phyloP scores from a whole-genome alignment of 2,888 invertebrate species.

The Scaeva pyrastri region DNA sequence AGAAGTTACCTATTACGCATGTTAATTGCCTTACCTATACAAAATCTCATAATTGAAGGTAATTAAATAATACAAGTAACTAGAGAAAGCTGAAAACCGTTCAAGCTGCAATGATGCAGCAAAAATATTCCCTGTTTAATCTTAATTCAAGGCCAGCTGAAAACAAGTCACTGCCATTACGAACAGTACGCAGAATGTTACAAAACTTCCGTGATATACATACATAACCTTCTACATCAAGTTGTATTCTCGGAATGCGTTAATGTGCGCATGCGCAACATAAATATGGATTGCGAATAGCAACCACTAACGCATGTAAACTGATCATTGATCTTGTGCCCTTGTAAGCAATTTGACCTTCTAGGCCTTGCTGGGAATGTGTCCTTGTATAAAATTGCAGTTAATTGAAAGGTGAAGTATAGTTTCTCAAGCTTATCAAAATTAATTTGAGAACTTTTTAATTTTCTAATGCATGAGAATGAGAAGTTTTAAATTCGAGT shows the following conservation, averaged over 20 bases:
- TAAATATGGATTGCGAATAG: too few relatives aligned
- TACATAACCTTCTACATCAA: constrained; percentile 7
- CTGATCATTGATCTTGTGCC: neutral
- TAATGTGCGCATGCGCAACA: neutral
- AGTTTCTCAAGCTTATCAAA: too few relatives aligned
- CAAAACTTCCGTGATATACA: neutral
- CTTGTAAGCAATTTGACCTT: constrained; percentile 2
- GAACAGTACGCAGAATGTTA: neutral
- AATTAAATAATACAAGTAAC: neutral
- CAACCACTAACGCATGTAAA: neutral
- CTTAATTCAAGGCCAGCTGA: neutral
- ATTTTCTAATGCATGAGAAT: too few relatives aligned
- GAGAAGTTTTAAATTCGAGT: too few relatives aligned
- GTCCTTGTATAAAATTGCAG: too few relatives aligned
- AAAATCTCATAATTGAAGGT: too few relatives aligned
- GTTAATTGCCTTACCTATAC: too few relatives aligned
- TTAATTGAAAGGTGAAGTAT: too few relatives aligned
- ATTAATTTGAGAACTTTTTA: too few relatives aligned
- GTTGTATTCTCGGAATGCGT: neutral
- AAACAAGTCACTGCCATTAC: constrained; percentile 8
- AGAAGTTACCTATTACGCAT: too few relatives aligned
- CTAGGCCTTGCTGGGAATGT: too few relatives aligned
- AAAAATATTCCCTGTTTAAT: neutral
- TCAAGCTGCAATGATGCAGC: neutral
- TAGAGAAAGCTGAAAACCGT: neutral